Evolutionary conservation across 1,140 invertebrate species (phyloP).

Genomic region (Metaphire vulgaris): DNA sequence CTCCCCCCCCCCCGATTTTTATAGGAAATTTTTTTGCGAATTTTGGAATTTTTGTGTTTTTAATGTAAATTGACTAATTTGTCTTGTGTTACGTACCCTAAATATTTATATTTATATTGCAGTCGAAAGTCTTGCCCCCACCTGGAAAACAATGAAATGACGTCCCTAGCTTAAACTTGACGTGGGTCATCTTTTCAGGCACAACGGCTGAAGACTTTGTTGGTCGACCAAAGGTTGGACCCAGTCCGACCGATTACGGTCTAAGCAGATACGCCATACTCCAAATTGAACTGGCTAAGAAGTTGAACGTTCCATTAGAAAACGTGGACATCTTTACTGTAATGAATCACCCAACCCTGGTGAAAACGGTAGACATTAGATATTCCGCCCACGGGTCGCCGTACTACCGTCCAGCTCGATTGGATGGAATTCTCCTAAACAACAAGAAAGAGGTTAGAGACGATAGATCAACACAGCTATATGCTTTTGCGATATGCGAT

Average conservation of each 20-base stretch:
- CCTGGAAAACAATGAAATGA: too few species aligned
- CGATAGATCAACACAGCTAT: too few species aligned
- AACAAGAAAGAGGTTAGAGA: conserved; percentile 73
- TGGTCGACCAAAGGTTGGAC: conserved; percentile 23
- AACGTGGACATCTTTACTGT: conserved; percentile 95
- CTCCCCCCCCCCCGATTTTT: too few species aligned
- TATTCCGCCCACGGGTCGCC: conserved; percentile 92
- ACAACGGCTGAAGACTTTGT: conserved; percentile 94
- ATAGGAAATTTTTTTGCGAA: too few species aligned
- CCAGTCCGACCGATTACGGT: conserved; percentile 67
- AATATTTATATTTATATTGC: too few species aligned
- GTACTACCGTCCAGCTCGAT: conserved; percentile 85
- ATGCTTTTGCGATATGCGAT: too few species aligned
- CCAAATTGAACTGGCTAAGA: conserved; percentile 72
- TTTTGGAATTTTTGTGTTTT: too few species aligned
- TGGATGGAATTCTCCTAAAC: conserved; percentile 89
- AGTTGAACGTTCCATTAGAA: conserved; percentile 67
- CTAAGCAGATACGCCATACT: conserved; percentile 82
- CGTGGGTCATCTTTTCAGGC: too few species aligned
- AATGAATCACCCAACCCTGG: conserved; percentile 54
- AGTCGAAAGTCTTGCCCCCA: too few species aligned
- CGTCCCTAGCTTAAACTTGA: too few species aligned
- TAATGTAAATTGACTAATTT: too few species aligned
- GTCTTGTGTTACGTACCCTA: too few species aligned
- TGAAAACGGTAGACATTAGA: conserved; percentile 63